A percentile compares a stretch with the other conserved stretches of the same genome.
Evolutionary conservation across 2,113 vertebrate species (phyloP).

Genomic region (Epinephelus fuscoguttatus): DNA sequence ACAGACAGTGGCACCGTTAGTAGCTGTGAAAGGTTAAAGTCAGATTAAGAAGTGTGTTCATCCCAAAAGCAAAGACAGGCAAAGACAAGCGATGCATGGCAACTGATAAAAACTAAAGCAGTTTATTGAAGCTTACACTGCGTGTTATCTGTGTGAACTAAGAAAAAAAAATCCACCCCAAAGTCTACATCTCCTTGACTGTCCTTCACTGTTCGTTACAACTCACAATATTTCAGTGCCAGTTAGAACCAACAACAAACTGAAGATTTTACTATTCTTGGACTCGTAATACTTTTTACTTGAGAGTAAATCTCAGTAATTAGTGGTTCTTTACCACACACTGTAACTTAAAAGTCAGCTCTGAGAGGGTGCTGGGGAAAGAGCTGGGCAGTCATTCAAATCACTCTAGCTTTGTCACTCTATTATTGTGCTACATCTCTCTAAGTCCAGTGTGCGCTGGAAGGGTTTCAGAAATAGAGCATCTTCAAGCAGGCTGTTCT

Average conservation of each 20-base stretch:
- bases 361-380: not conserved
- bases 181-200: not conserved
- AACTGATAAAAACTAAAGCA: not conserved
- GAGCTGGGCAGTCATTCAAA: not conserved
- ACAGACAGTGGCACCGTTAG: conserved; percentile 48
- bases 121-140: not conserved
- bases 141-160: not conserved
- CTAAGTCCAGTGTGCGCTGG: not conserved
- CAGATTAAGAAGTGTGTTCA: conserved; percentile 15
- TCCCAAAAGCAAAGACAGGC: conserved; percentile 48
- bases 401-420: not conserved
- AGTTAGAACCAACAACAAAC: not conserved
- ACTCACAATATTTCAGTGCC: not conserved
- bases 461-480: not conserved
- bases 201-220: not conserved
- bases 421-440: not conserved
- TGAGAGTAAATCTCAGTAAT: not conserved
- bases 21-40: conserved; percentile 62
- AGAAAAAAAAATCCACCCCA: conserved; percentile 21
- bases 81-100: conserved; percentile 39
- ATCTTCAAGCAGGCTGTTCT: not conserved
- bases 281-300: not conserved
- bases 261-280: not conserved
- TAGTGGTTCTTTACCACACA: not conserved
- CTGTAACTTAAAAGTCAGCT: not conserved